These are phyloP conservation scores for Chrysina gloriosa DNA, from an alignment of 2,888 invertebrate species.

Conservation along the genomic window DNA sequence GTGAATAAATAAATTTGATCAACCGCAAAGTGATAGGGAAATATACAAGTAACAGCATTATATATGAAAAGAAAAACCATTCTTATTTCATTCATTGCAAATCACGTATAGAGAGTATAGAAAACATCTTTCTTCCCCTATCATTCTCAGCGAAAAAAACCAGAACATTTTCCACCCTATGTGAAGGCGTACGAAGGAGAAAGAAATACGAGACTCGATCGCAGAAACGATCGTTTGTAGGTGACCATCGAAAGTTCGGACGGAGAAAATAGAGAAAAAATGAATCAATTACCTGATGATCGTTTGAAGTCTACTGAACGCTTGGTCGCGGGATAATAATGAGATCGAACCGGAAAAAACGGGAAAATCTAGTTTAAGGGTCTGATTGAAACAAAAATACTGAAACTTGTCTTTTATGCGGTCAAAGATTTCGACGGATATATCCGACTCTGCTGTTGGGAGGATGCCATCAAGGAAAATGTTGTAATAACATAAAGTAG, in stretches of 20 bases:
- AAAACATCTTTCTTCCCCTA: too few species aligned
- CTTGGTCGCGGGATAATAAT: not conserved
- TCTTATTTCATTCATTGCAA: too few species aligned
- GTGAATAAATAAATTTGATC: too few species aligned
- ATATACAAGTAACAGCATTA: too few species aligned
- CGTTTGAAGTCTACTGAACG: constrained; percentile 9
- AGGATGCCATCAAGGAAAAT: not conserved
- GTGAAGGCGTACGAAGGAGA: not conserved
- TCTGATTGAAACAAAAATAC: constrained; percentile 6
- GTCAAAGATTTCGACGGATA: constrained; percentile 9
- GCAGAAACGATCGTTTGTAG: not conserved
- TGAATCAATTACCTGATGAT: constrained; percentile 31
- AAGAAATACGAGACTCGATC: not conserved
- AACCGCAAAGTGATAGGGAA: too few species aligned
- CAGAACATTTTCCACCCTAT: not conserved
- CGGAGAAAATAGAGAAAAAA: constrained; percentile 11
- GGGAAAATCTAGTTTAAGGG: constrained; percentile 23
- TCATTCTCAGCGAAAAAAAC: not conserved
- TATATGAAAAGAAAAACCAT: too few species aligned
- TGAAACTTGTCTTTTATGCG: constrained; percentile 3
- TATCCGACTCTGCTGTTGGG: not conserved
- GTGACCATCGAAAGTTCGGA: too few species aligned
- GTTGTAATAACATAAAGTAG: constrained; percentile 8
- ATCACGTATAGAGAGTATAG: too few species aligned
- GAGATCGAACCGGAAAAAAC: not conserved